A percentile compares a stretch with the other conserved stretches of the same genome.
Evolutionary conservation across 2,797 vertebrate genomes (phyloP).

Genomic region (Gobio occitaniae): DNA sequence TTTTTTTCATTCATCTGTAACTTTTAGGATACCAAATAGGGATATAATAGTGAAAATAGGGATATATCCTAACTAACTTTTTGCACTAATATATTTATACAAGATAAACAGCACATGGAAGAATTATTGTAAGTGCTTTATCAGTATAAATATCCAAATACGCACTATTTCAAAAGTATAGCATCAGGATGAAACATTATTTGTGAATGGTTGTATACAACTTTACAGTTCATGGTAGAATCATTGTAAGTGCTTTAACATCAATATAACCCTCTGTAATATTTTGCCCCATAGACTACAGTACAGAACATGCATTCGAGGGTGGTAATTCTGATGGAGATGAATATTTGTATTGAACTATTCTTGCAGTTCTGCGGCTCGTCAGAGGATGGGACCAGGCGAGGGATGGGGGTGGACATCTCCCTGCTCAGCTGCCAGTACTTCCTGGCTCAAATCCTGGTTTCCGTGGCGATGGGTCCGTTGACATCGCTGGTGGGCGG

Average conservation of each 20-base stretch:
- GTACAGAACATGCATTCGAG: not conserved
- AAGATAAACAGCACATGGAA: not conserved
- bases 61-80: too few species aligned
- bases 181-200: too few species aligned
- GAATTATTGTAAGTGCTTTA: not conserved
- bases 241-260: not conserved
- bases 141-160: not conserved
- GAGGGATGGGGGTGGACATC: slow-evolving; percentile 98
- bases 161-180: not conserved
- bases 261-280: not conserved
- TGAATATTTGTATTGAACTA: not conserved
- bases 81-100: too few species aligned
- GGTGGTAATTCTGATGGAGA: not conserved
- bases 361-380: slow-evolving; percentile 89
- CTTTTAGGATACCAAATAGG: too few species aligned
- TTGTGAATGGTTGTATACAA: not conserved
- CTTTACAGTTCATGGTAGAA: not conserved
- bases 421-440: slow-evolving; percentile 99
- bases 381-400: slow-evolving; percentile 83
- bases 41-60: too few species aligned
- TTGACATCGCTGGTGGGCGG: slow-evolving; percentile 94
- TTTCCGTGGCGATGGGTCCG: slow-evolving; percentile 94
- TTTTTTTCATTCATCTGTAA: too few species aligned
- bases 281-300: not conserved
- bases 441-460: slow-evolving; percentile 96